Evolutionary conservation across 2,113 vertebrate genomes (phyloP), one percentile per base, ranked within the genome.

Genomic region (Microtus richardsoni): DNA sequence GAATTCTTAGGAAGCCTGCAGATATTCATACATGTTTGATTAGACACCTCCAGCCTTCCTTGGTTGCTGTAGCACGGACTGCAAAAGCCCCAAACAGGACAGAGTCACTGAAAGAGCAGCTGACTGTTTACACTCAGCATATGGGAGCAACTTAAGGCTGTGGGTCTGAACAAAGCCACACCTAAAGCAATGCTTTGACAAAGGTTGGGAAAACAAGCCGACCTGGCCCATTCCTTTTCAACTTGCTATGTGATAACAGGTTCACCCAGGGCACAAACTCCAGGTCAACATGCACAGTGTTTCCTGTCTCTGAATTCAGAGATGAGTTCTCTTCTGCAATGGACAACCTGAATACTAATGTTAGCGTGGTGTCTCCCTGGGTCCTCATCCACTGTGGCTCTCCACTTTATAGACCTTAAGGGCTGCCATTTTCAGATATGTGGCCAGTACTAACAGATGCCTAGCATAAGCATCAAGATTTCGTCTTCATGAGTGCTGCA

Each of bases 261-360:
- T 39, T 62, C 9, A 78, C 28, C 0, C 1, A 26, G 16, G 58
- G 3, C 5, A 60, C 6, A 70, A 0, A 47, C 30, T n/a, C 13
- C 39, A 24, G n/a, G 54, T n/a, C 11, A 47, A n/a, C 11, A 26
- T 80, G 47, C 7, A 10, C 17, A 87, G 13, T 68, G 30, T 80
- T 36, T 91, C 21, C 66, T 66, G 26, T 8, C 28, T 66, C 6
- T 49, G 33, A 74, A 68, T 41, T 89, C 60, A 78, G 78, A 79
- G 30, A 62, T 58, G 12, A 24, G 5, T 5, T 83, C 9, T 30
- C 73, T 79, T 73, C 33, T 62, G 8, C 33, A 89, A 7, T 24
- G 36, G 36, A 30, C 11, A 44, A 1, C 22, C 28, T 11, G 21
- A 28, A 5, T 10, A 64, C 11, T 39, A 33, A 0, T 47, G 62